phyloP scores from a whole-genome alignment of 1,140 invertebrate genomes.

The Eupristina koningsbergeri region DNA sequence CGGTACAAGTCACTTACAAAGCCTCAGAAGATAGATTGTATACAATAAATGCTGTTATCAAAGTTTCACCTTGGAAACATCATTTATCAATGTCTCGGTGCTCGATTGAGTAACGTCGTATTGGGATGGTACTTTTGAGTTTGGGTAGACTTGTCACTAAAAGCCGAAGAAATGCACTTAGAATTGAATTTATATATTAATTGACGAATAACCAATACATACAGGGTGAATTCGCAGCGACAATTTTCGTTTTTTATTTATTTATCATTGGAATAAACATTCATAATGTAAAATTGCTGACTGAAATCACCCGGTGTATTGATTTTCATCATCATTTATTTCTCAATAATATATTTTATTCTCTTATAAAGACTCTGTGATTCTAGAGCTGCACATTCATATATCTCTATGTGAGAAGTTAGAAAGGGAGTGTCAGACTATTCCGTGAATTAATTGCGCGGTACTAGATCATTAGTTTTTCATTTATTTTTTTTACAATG shows the following conservation, averaged over 20 bases:
- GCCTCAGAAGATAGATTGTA: not conserved
- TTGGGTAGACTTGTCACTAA: slow-evolving; percentile 55
- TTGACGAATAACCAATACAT: slow-evolving; percentile 72
- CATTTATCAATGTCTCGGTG: slow-evolving; percentile 24
- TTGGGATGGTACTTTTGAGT: slow-evolving; percentile 38
- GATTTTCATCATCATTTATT: slow-evolving; percentile 58
- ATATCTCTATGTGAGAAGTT: slow-evolving; percentile 28
- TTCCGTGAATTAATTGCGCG: slow-evolving; percentile 30
- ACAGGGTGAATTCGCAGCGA: slow-evolving; percentile 63
- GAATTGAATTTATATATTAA: slow-evolving; percentile 68
- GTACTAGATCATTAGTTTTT: slow-evolving; percentile 4
- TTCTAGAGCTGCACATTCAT: not conserved
- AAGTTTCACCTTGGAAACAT: slow-evolving; percentile 11
- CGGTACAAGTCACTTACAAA: not conserved
- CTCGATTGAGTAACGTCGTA: slow-evolving; percentile 31
- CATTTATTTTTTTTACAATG: slow-evolving; percentile 25
- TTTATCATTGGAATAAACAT: slow-evolving; percentile 66
- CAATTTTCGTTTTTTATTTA: slow-evolving; percentile 50
- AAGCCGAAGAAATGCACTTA: slow-evolving; percentile 66
- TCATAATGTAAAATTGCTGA: slow-evolving; percentile 71
- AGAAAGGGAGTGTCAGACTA: slow-evolving; percentile 31
- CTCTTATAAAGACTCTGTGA: slow-evolving; percentile 30
- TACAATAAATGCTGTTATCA: slow-evolving; percentile 1
- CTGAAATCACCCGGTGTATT: slow-evolving; percentile 66
- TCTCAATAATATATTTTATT: slow-evolving; percentile 1